phyloP scores from a whole-genome alignment of 2,113 vertebrate genomes.

The Rhombomys opimus region DNA sequence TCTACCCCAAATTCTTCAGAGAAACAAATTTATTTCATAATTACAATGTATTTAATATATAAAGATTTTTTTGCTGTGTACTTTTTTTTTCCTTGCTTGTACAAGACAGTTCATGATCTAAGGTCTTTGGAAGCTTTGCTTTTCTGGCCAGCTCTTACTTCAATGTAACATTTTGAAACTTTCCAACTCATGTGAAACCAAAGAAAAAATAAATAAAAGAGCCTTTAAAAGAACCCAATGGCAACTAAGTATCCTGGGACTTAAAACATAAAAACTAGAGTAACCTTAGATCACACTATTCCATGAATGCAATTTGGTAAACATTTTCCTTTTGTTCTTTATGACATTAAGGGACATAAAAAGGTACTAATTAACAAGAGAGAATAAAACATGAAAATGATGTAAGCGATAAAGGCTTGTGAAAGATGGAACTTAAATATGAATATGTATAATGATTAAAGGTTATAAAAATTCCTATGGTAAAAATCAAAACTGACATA shows the following conservation, averaged over 20 bases:
- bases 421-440: neutral
- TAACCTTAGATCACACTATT: neutral
- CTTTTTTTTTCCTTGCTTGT: neutral
- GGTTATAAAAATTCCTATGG: neutral
- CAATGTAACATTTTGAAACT: neutral
- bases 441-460: neutral
- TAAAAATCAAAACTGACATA: neutral
- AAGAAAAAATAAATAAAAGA: neutral
- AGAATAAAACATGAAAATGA: neutral
- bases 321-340: neutral
- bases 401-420: neutral
- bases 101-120: neutral
- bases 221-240: neutral
- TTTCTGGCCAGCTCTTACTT: neutral
- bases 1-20: neutral
- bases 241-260: neutral
- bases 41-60: neutral
- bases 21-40: neutral
- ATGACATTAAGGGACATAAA: neutral
- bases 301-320: neutral
- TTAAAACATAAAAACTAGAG: neutral
- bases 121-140: neutral
- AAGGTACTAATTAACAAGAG: neutral
- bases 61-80: neutral
- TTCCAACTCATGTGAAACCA: neutral